phyloP scores from a whole-genome alignment of 2,888 invertebrate species.

The Parthenolecanium corni region DNA sequence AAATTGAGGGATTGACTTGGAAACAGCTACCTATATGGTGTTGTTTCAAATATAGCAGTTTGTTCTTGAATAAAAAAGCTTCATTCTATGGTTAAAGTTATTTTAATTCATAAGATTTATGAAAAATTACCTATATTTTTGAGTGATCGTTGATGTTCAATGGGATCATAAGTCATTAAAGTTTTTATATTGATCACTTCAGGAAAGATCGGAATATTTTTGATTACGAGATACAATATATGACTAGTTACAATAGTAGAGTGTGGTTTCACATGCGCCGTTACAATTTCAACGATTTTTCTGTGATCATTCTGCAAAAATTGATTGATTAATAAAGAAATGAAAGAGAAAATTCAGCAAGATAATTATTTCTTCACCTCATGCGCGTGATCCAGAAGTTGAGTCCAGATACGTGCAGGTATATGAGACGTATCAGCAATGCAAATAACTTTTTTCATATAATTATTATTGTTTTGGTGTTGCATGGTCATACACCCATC shows the following conservation, averaged over 20 bases:
- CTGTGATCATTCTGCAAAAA: constrained; percentile 22
- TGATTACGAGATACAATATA: constrained; percentile 34
- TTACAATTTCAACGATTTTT: constrained; percentile 37
- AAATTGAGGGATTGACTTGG: no score
- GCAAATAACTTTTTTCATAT: constrained; percentile 51
- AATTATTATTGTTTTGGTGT: constrained; percentile 44
- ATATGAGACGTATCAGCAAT: constrained; percentile 48
- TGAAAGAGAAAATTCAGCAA: background rate
- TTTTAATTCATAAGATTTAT: no score
- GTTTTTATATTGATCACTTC: constrained; percentile 41
- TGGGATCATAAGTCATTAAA: constrained; percentile 40
- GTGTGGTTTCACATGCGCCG: constrained; percentile 39
- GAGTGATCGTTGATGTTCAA: constrained; percentile 39
- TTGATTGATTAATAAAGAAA: background rate
- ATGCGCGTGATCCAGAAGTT: constrained; percentile 36
- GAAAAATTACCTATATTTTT: constrained; percentile 39
- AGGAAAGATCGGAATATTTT: constrained; percentile 33
- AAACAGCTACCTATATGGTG: no score
- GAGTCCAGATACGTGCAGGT: constrained; percentile 42
- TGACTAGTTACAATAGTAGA: constrained; percentile 40
- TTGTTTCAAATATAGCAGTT: no score
- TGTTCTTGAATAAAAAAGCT: no score
- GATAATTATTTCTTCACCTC: constrained; percentile 39
- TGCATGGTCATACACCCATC: constrained; percentile 46
- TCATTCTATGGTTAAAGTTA: no score